Percentiles rank a stretch among this genome's conserved stretches.
Evolutionary conservation across 1,140 invertebrate species (phyloP).

Genomic region (Globodera rostochiensis): DNA sequence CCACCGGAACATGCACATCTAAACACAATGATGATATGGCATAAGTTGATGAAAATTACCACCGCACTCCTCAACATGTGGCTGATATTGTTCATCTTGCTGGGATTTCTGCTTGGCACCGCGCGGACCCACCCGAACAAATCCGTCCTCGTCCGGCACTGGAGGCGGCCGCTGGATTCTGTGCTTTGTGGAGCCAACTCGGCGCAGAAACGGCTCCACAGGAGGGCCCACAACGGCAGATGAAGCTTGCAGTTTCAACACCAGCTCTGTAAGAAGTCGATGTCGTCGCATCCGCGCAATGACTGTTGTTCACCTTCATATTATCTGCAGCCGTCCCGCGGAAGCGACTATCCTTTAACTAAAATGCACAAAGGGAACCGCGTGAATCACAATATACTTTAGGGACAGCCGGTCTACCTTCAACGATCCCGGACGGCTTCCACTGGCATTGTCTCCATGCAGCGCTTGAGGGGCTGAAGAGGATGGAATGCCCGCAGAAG

Average conservation of each 20-base stretch:
- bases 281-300: background rate
- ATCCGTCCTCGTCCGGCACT: slow-evolving; percentile 46
- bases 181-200: slow-evolving; percentile 33
- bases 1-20: background rate
- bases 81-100: slow-evolving; percentile 18
- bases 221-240: slow-evolving; percentile 18
- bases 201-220: slow-evolving; percentile 35
- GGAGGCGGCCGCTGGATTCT: slow-evolving; percentile 34
- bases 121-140: slow-evolving; percentile 41
- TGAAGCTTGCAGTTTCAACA: background rate
- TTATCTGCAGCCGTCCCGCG: background rate
- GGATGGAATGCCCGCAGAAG: slow-evolving; percentile 5
- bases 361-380: background rate
- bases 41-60: background rate
- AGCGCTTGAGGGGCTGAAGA: background rate
- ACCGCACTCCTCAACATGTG: background rate
- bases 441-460: background rate
- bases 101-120: slow-evolving; percentile 9
- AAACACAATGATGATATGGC: background rate
- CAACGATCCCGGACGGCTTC: background rate
- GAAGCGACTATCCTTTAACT: background rate
- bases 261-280: background rate
- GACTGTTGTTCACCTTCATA: background rate
- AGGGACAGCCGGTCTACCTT: background rate
- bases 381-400: background rate